These are phyloP conservation scores for Watersipora subatra DNA, from an alignment of 1,140 invertebrate genomes.

Conservation along the genomic window DNA sequence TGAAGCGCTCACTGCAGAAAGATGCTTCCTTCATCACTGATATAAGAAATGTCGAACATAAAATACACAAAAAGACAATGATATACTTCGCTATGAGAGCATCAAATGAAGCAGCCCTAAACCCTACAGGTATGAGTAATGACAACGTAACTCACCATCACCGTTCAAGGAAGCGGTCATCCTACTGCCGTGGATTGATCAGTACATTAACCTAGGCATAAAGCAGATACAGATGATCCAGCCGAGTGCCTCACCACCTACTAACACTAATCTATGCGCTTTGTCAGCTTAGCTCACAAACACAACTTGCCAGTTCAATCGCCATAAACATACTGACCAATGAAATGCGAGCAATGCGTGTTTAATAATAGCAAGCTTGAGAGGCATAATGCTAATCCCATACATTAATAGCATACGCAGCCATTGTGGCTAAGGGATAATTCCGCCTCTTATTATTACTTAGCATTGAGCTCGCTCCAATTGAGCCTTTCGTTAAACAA, in stretches of 20 bases:
- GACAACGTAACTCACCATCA: not conserved
- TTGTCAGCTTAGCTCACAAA: not conserved
- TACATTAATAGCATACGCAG: not conserved
- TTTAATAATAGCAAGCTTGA: not conserved
- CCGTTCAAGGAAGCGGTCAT: not conserved
- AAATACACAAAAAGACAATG: no score
- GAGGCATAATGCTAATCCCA: not conserved
- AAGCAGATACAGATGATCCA: not conserved
- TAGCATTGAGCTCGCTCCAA: not conserved
- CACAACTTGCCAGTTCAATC: not conserved
- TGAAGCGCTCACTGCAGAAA: no score
- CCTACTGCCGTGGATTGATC: not conserved
- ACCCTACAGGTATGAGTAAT: no score
- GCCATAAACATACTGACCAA: not conserved
- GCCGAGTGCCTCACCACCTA: not conserved
- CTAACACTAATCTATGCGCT: not conserved
- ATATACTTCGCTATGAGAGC: no score
- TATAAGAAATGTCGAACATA: no score
- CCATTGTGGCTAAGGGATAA: not conserved
- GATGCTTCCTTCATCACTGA: no score
- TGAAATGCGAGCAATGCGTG: not conserved
- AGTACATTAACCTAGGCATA: no score
- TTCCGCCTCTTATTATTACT: not conserved
- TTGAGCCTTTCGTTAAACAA: not conserved
- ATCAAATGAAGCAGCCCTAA: no score